phyloP scores from a whole-genome alignment of 1,140 invertebrate species.

The Acromyrmex echinatior region DNA sequence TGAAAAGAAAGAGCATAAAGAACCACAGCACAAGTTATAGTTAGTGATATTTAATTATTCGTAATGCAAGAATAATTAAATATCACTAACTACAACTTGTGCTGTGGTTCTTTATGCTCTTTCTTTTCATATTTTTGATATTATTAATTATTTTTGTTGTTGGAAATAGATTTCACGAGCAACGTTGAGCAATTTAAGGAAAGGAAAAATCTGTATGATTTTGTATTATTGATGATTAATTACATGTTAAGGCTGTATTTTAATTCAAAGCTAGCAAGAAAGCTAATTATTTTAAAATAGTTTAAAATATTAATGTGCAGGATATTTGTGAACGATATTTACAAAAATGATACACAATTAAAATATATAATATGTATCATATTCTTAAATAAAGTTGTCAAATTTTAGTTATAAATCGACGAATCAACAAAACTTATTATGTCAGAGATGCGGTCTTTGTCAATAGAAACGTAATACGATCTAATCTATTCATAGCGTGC shows the following conservation, averaged over 20 bases:
- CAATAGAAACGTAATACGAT: neutral
- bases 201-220: neutral
- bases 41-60: too few species aligned
- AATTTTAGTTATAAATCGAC: neutral
- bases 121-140: too few species aligned
- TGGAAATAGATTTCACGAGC: neutral
- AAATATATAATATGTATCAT: neutral
- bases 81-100: too few species aligned
- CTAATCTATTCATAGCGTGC: slow-evolving; percentile 17
- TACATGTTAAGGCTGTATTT: neutral
- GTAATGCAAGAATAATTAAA: too few species aligned
- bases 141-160: neutral
- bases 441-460: slow-evolving; percentile 36
- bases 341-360: neutral
- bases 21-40: too few species aligned
- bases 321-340: neutral
- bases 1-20: too few species aligned
- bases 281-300: neutral
- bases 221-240: slow-evolving; percentile 4
- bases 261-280: neutral
- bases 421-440: neutral
- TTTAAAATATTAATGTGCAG: too few species aligned
- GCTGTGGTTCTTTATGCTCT: too few species aligned
- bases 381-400: neutral
- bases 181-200: neutral